Evolutionary conservation across 1,140 invertebrate genomes (phyloP), one percentile per base, ranked within the genome.

Genomic region (Musca vetustissima): DNA sequence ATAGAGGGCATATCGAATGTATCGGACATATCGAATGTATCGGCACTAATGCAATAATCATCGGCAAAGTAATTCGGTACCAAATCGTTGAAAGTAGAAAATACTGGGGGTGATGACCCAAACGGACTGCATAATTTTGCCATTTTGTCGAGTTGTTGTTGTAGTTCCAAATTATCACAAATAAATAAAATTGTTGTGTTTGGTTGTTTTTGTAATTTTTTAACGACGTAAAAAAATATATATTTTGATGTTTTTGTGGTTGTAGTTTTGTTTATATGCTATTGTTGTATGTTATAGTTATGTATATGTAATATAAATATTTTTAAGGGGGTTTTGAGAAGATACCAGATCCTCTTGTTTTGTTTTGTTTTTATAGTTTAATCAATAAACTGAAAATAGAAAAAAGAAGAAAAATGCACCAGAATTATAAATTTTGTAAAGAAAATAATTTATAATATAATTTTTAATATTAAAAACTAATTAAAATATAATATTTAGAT

Each of bases 21-120:
- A 25, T 70, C 69, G 28, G 64, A 65, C 7, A 70, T 21, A 21
- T 70, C 69, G 43, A 57, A 48, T 24, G 66, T 48, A 67, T 70
- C 69, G 15, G 69, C 66, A 4, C 59, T 32, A 17, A 67, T 61
- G 7, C 49, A 25, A 21, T 59, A 70, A 1, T 70, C 69, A 32
- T 66, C 55, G 4, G 49, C 32, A 13, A 66, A 66, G 6, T 6
- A n/a, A 11, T 50, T 52, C 4, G 47, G 7, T 19, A 11, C 11
- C 19, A 49, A 25, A 4, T 70, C 49, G 50, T 57, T 59, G 8
- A 67, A 55, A 28, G 25, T 50, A 3, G 66, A 67, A 21, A 4
- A 32, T 9, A 6, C 22, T 19, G 19, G 17, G 1, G 69, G 69
- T 22, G 69, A 70, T n/a, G 69, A 64, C 17, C 69, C 25, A 36